Conservation (phyloP, 2,888 invertebrate genomes). For the Eupithecia centaureata region DNA sequence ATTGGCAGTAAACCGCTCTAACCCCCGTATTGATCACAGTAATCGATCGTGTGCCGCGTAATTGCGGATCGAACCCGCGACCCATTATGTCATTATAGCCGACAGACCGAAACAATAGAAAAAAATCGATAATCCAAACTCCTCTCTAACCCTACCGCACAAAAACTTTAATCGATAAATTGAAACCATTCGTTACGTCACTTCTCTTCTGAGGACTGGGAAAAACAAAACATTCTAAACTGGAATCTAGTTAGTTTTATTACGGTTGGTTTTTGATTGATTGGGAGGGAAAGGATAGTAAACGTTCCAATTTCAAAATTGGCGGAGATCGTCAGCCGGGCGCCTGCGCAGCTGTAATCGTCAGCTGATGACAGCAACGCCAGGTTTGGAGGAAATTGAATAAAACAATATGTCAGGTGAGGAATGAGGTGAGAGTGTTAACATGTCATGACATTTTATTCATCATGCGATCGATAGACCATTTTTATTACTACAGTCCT, state of each 20-base stretch:
- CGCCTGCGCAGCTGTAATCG: constrained; percentile 69
- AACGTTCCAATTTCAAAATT: constrained; percentile 67
- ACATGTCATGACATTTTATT: constrained; percentile 6
- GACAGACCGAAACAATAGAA: constrained; percentile 77
- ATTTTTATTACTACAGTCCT: background rate
- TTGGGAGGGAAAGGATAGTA: constrained; percentile 43
- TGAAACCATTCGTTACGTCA: constrained; percentile 43
- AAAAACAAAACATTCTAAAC: constrained; percentile 43
- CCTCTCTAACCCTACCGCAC: constrained; percentile 35
- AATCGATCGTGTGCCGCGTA: constrained; percentile 84
- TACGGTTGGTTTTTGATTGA: constrained; percentile 54
- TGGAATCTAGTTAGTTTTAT: constrained; percentile 46
- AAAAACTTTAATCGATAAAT: constrained; percentile 34
- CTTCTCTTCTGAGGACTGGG: constrained; percentile 42
- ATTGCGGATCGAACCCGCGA: constrained; percentile 80
- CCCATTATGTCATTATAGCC: constrained; percentile 83
- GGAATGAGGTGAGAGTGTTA: constrained; percentile 13
- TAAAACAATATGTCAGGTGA: constrained; percentile 42
- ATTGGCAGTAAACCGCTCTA: constrained; percentile 82
- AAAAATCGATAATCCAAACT: constrained; percentile 42
- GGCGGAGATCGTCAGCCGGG: constrained; percentile 63
- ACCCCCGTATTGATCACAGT: constrained; percentile 84
- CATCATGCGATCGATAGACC: background rate
- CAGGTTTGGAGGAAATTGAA: constrained; percentile 39
- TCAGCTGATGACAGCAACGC: constrained; percentile 53